Evolutionary conservation across 2,888 invertebrate genomes (phyloP).

Genomic region (Diadromus collaris): DNA sequence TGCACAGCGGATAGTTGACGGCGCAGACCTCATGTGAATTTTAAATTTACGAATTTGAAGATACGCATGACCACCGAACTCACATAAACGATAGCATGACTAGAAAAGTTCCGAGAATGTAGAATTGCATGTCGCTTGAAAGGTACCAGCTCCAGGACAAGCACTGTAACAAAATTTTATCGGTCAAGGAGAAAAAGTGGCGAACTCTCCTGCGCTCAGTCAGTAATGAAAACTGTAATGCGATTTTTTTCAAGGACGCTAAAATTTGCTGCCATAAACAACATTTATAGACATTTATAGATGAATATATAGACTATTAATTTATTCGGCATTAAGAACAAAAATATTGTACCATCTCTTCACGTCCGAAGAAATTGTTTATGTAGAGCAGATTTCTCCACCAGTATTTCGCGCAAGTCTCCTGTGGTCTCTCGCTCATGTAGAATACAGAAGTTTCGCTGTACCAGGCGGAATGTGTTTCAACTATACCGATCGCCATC

Average conservation of each 20-base stretch:
- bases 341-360: slow-evolving; percentile 75
- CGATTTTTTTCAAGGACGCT: no score
- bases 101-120: slow-evolving; percentile 76
- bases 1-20: background rate
- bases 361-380: slow-evolving; percentile 79
- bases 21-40: background rate
- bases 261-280: no score
- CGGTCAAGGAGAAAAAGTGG: background rate
- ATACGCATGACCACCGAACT: slow-evolving; percentile 64
- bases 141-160: slow-evolving; percentile 82
- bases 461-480: slow-evolving; percentile 77
- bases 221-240: no score
- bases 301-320: background rate
- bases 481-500: slow-evolving; percentile 78
- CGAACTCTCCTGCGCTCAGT: no score
- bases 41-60: background rate
- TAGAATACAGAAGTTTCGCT: slow-evolving; percentile 77
- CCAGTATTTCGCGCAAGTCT: slow-evolving; percentile 81
- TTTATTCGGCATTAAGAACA: background rate
- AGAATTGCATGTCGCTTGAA: slow-evolving; percentile 81
- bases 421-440: slow-evolving; percentile 77
- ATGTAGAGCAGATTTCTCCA: slow-evolving; percentile 82
- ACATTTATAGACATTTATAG: no score
- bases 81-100: slow-evolving; percentile 80
- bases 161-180: slow-evolving; percentile 74